These are phyloP conservation scores for Sebastolobus alascanus DNA, from an alignment of 2,797 vertebrate species.

Conservation along the genomic window DNA sequence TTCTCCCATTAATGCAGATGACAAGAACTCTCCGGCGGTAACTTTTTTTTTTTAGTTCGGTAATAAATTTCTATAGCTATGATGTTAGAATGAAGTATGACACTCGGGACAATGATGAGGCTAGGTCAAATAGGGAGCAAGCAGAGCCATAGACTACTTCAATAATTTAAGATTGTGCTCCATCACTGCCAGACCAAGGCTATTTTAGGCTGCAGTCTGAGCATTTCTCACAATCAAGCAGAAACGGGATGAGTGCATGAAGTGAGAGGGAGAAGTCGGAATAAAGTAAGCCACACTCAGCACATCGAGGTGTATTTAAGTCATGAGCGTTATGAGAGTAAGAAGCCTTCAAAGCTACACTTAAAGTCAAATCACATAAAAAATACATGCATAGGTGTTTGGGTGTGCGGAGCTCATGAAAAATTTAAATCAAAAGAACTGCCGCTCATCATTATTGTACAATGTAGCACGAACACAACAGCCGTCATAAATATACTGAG, in stretches of 20 bases:
- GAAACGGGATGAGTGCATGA: slow-evolving; percentile 26
- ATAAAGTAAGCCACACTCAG: slow-evolving; percentile 1
- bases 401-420: slow-evolving; percentile 49
- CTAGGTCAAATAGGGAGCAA: slow-evolving; percentile 62
- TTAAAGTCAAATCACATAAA: slow-evolving; percentile 59
- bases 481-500: slow-evolving; percentile 16
- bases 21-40: slow-evolving; percentile 17
- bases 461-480: slow-evolving; percentile 14
- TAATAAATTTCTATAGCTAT: slow-evolving; percentile 44
- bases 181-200: slow-evolving; percentile 71
- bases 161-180: slow-evolving; percentile 79
- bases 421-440: slow-evolving; percentile 45
- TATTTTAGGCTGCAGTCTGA: slow-evolving; percentile 71
- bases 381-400: slow-evolving; percentile 62
- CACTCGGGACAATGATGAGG: slow-evolving; percentile 47
- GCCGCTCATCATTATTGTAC: slow-evolving; percentile 24
- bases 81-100: slow-evolving; percentile 52
- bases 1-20: slow-evolving; percentile 39
- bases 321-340: slow-evolving; percentile 4
- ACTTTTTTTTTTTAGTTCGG: slow-evolving; percentile 34
- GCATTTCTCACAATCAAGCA: slow-evolving; percentile 54
- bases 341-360: slow-evolving; percentile 44
- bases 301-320: background rate
- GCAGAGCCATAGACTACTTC: slow-evolving; percentile 56
- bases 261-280: slow-evolving; percentile 3